These are phyloP conservation scores for Ptychodera flava DNA, from an alignment of 35 echinoderm and acorn worm genomes.

Conservation along the genomic window DNA sequence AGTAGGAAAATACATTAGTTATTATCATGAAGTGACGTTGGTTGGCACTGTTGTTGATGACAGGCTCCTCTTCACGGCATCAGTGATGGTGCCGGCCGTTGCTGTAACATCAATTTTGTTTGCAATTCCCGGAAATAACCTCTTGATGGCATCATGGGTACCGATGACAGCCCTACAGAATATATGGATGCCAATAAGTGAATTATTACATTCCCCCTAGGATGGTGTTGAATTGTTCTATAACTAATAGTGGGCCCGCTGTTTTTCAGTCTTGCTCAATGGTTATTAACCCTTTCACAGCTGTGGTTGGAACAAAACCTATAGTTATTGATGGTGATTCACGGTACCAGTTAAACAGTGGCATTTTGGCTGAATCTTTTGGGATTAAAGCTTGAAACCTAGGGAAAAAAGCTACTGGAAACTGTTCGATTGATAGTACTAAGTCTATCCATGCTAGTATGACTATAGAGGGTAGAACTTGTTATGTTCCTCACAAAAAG, in stretches of 20 bases:
- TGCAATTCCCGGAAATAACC: conserved; percentile 46
- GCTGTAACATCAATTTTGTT: neutral
- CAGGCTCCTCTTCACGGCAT: neutral
- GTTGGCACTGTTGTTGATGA: neutral
- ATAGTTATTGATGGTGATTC: neutral
- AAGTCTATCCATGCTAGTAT: no score
- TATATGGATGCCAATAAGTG: neutral
- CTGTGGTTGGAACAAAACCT: neutral
- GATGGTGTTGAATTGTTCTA: neutral
- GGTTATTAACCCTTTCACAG: neutral
- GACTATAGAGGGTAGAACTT: no score
- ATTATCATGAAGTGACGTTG: neutral
- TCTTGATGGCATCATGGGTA: conserved; percentile 70
- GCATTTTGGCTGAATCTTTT: neutral
- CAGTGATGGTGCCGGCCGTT: neutral
- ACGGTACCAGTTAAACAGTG: neutral
- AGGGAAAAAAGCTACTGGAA: no score
- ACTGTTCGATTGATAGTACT: no score
- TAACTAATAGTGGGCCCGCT: neutral
- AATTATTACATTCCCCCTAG: neutral
- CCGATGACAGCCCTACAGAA: conserved; percentile 56
- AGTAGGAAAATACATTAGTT: no score
- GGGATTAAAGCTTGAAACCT: no score
- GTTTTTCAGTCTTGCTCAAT: neutral
- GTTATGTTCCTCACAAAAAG: no score